Conservation (phyloP, 2,888 invertebrate genomes). For the Acanthosoma haemorrhoidale region DNA sequence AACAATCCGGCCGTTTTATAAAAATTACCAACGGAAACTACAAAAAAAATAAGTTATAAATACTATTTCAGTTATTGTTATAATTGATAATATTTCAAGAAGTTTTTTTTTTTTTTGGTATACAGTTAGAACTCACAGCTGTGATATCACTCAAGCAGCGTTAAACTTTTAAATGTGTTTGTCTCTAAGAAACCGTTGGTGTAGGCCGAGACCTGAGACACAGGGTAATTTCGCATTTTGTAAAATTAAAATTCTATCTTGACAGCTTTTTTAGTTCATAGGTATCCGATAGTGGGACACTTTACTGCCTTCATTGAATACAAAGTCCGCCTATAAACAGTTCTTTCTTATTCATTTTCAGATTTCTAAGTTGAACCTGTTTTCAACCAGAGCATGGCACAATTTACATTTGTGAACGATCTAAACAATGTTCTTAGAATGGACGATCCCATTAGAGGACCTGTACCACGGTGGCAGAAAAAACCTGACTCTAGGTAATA, state of each 20-base stretch:
- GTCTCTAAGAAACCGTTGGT: not conserved
- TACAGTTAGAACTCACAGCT: not conserved
- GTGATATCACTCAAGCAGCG: not conserved
- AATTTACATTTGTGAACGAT: slow-evolving; percentile 75
- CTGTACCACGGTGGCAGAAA: slow-evolving; percentile 72
- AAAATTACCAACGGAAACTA: no score
- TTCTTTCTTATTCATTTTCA: not conserved
- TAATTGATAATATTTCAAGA: no score
- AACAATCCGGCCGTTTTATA: no score
- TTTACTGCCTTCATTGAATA: not conserved
- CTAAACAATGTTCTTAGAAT: slow-evolving; percentile 68
- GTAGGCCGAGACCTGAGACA: not conserved
- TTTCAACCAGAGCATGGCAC: slow-evolving; percentile 56
- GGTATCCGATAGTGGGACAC: not conserved
- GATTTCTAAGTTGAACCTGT: not conserved
- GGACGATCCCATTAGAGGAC: slow-evolving; percentile 75
- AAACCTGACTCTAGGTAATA: slow-evolving; percentile 52
- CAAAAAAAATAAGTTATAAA: no score
- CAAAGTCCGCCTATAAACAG: not conserved
- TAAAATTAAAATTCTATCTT: not conserved
- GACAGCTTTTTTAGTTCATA: not conserved
- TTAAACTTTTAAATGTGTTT: not conserved
- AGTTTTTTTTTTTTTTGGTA: not conserved
- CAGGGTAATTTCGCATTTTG: not conserved
- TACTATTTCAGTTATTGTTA: no score